Percentiles rank a stretch among this genome's conserved stretches.
Evolutionary conservation across 2,113 vertebrate genomes (phyloP).

Genomic region (Ictalurus punctatus): DNA sequence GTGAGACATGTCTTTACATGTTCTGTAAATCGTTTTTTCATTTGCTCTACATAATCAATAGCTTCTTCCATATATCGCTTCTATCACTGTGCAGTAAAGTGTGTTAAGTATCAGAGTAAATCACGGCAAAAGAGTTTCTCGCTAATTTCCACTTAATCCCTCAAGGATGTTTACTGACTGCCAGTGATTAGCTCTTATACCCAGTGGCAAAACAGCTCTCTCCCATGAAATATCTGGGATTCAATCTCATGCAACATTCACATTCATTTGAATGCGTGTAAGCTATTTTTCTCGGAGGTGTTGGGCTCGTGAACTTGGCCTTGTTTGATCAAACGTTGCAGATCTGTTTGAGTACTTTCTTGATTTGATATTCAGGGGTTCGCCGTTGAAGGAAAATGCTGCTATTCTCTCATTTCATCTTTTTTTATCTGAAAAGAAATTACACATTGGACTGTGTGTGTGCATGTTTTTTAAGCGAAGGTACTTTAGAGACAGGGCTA

Average conservation of each 20-base stretch:
- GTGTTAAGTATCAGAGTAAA: slow-evolving; percentile 19
- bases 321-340: background rate
- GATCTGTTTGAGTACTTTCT: background rate
- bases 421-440: background rate
- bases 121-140: background rate
- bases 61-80: background rate
- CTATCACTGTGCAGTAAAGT: slow-evolving; percentile 4
- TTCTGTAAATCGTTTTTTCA: slow-evolving; percentile 30
- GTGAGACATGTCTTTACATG: slow-evolving; percentile 41
- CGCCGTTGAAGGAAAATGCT: background rate
- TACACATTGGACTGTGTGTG: background rate
- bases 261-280: too few species aligned
- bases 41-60: background rate
- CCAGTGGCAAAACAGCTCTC: slow-evolving; percentile 45
- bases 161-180: slow-evolving; percentile 31
- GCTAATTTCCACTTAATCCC: slow-evolving; percentile 7
- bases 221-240: slow-evolving; percentile 63
- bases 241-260: background rate
- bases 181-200: slow-evolving; percentile 49
- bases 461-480: background rate
- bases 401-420: background rate
- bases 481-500: background rate
- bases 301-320: background rate
- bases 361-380: background rate
- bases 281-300: background rate